A percentile compares a stretch with the other conserved stretches of the same genome.
Conservation (phyloP, 2,888 invertebrate species). For the Desoria tigrina region DNA sequence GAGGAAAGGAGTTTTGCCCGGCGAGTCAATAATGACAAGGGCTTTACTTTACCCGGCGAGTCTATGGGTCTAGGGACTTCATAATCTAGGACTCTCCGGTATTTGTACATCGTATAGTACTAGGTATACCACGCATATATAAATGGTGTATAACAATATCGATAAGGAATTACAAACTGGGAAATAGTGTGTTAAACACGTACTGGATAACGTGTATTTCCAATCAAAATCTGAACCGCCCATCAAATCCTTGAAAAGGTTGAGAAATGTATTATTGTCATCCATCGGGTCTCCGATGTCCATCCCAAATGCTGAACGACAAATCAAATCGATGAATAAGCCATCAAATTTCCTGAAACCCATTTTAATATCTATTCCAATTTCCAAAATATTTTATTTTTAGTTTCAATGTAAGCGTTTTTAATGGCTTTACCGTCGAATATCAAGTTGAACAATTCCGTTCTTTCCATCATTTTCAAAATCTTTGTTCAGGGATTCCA, state of each 20-base stretch:
- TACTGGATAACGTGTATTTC: constrained; percentile 45
- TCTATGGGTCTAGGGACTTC: too few relatives aligned
- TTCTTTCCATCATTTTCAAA: neutral
- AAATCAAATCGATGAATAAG: constrained; percentile 37
- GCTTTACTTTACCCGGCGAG: too few relatives aligned
- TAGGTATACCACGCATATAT: too few relatives aligned
- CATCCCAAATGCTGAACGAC: constrained; percentile 40
- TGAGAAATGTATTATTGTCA: constrained; percentile 37
- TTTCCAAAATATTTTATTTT: constrained; percentile 6
- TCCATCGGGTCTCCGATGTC: constrained; percentile 35
- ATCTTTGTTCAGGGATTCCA: neutral
- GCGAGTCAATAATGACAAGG: too few relatives aligned
- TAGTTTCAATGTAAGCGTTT: neutral
- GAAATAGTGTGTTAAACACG: constrained; percentile 1
- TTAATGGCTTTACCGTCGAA: constrained; percentile 1
- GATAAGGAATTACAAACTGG: too few relatives aligned
- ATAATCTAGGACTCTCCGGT: too few relatives aligned
- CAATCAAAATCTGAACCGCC: constrained; percentile 31
- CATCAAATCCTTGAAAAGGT: constrained; percentile 34
- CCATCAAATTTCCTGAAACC: constrained; percentile 18
- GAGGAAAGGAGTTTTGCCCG: too few relatives aligned
- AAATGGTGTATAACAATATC: too few relatives aligned
- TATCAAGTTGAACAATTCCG: neutral
- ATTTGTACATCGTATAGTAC: too few relatives aligned
- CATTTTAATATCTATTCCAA: neutral